A percentile compares a stretch with the other conserved stretches of the same genome.
phyloP scores from a whole-genome alignment of 2,113 vertebrate species.

The Limnothrissa miodon region DNA sequence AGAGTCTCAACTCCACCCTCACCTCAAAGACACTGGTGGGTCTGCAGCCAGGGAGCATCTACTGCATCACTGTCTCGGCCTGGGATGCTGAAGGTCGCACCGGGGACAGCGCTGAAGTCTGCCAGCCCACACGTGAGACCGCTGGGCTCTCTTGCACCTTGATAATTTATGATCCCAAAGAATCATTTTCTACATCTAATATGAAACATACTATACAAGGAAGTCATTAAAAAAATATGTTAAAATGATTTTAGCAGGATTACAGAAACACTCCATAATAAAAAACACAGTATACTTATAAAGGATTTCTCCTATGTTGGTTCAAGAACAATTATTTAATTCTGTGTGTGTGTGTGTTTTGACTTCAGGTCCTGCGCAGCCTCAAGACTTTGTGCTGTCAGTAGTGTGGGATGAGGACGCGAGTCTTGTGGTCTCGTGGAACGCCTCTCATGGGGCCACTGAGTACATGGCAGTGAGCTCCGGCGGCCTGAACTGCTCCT shows the following conservation, averaged over 20 bases:
- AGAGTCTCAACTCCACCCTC: conserved; percentile 74
- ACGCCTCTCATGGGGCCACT: conserved; percentile 60
- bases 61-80: conserved; percentile 75
- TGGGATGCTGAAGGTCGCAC: conserved; percentile 76
- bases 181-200: too few species aligned
- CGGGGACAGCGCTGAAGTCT: conserved; percentile 77
- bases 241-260: too few species aligned
- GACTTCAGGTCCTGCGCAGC: conserved; percentile 59
- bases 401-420: conserved; percentile 40
- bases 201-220: background rate
- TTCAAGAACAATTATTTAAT: background rate
- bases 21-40: conserved; percentile 67
- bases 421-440: conserved; percentile 74
- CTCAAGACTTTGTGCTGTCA: conserved; percentile 48
- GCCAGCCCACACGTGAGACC: conserved; percentile 86
- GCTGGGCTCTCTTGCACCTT: background rate
- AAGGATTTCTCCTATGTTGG: too few species aligned
- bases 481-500: conserved; percentile 67
- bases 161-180: background rate
- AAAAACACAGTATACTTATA: too few species aligned
- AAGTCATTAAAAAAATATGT: too few species aligned
- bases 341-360: background rate
- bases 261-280: too few species aligned
- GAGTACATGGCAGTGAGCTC: conserved; percentile 68
- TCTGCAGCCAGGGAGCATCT: conserved; percentile 79